Evolutionary conservation across 2,113 vertebrate species (phyloP).

Genomic region (Pimephales promelas): DNA sequence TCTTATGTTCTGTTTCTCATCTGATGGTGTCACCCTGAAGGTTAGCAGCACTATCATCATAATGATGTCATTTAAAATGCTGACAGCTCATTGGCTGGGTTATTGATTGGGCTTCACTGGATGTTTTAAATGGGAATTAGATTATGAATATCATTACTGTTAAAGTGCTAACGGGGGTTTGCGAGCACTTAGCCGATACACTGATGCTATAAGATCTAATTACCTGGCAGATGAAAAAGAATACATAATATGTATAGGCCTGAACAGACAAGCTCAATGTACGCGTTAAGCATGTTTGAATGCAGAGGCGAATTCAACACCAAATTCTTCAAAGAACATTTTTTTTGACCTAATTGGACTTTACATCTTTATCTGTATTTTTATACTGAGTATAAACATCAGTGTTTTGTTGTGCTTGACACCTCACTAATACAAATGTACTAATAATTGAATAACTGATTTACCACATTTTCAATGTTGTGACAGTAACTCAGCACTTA

Average conservation of each 20-base stretch:
- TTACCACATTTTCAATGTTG: too few relatives aligned
- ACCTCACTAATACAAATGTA: too few relatives aligned
- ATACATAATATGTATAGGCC: conserved; percentile 9
- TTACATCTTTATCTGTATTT: too few relatives aligned
- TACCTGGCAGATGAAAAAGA: conserved; percentile 21
- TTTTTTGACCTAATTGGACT: too few relatives aligned
- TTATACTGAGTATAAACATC: too few relatives aligned
- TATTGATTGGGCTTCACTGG: conserved; percentile 68
- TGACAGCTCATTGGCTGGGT: conserved; percentile 73
- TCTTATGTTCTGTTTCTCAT: too few relatives aligned
- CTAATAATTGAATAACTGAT: too few relatives aligned
- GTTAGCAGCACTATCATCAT: conserved; percentile 69
- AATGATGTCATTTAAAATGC: conserved; percentile 74
- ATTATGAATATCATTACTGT: conserved; percentile 56
- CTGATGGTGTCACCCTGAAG: conserved; percentile 62
- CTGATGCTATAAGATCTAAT: conserved; percentile 40
- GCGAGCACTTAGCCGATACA: conserved; percentile 34
- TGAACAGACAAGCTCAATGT: background rate
- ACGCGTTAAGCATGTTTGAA: background rate
- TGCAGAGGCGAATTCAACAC: background rate
- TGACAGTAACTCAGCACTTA: too few relatives aligned
- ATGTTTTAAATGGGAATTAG: conserved; percentile 36
- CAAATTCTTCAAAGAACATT: too few relatives aligned
- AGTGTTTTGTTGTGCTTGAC: too few relatives aligned
- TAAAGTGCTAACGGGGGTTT: conserved; percentile 35